Evolutionary conservation across 2,113 vertebrate species (phyloP).

Genomic region (Sceloporus undulatus): DNA sequence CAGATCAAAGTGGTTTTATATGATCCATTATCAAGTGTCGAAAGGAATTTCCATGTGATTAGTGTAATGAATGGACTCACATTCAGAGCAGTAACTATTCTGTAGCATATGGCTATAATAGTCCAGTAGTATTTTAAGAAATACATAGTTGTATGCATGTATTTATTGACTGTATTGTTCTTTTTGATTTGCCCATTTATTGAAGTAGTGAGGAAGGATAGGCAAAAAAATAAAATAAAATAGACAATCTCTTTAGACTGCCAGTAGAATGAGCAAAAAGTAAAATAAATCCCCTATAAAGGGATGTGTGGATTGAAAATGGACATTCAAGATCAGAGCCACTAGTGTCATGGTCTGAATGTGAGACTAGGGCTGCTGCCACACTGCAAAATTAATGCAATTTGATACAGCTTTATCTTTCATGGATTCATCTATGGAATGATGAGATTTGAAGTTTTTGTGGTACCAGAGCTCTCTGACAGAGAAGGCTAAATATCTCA

Average conservation of each 20-base stretch:
- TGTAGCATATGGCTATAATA: background rate
- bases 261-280: background rate
- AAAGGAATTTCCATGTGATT: background rate
- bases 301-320: background rate
- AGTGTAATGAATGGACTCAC: background rate
- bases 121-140: background rate
- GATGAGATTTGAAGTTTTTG: too few relatives aligned
- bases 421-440: too few relatives aligned
- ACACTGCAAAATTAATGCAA: too few relatives aligned
- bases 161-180: background rate
- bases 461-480: too few relatives aligned
- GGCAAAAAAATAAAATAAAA: background rate
- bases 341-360: background rate
- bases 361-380: background rate
- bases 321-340: too few relatives aligned
- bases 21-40: background rate
- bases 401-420: too few relatives aligned
- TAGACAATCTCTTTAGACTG: background rate
- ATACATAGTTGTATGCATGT: too few relatives aligned
- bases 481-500: too few relatives aligned
- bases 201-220: background rate
- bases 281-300: background rate
- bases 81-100: background rate
- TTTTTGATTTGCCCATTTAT: background rate
- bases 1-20: background rate